These are phyloP conservation scores for Grallaria varia DNA, from an alignment of 2,113 vertebrate genomes.

Conservation along the genomic window DNA sequence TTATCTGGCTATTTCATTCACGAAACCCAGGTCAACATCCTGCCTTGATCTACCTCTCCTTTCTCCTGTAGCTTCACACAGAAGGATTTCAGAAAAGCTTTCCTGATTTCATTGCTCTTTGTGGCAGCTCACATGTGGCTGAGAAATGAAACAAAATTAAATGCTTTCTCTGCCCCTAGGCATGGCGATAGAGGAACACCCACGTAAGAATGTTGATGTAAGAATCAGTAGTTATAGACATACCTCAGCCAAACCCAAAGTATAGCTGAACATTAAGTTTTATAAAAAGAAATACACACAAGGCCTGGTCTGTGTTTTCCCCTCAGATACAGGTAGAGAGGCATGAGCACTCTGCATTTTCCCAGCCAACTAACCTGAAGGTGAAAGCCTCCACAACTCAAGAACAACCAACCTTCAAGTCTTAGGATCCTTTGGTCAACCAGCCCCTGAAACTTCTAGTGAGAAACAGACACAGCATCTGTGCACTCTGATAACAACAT, in stretches of 20 bases:
- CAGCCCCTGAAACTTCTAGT: neutral
- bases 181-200: neutral
- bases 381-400: neutral
- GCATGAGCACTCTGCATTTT: accelerated
- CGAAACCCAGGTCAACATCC: neutral
- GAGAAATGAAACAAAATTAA: constrained; percentile 11
- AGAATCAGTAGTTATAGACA: constrained; percentile 1
- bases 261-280: neutral
- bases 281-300: neutral
- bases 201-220: neutral
- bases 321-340: neutral
- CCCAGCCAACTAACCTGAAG: neutral
- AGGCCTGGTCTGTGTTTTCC: neutral
- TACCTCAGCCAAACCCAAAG: neutral
- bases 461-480: neutral
- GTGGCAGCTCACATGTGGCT: neutral
- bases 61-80: neutral
- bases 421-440: neutral
- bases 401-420: neutral
- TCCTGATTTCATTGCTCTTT: neutral
- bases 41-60: neutral
- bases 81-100: neutral
- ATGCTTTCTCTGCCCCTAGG: neutral
- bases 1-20: neutral
- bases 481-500: neutral